Conservation (phyloP, 1,140 invertebrate genomes). For the Artemia franciscana region DNA sequence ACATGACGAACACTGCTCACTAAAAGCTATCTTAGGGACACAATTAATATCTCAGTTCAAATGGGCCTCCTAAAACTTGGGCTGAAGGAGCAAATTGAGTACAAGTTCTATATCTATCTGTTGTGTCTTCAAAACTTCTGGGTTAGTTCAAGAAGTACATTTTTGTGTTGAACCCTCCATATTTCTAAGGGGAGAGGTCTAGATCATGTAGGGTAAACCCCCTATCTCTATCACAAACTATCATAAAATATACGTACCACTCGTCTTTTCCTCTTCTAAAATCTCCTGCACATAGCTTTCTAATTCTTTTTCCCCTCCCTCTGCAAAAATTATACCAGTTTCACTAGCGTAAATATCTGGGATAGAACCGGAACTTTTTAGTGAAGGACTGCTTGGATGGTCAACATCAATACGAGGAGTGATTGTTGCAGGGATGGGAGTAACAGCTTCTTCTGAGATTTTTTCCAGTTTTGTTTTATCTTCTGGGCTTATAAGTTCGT, state of each 20-base stretch:
- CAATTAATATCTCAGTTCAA: too few relatives aligned
- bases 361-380: conserved; percentile 53
- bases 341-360: conserved; percentile 44
- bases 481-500: conserved; percentile 39
- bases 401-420: conserved; percentile 67
- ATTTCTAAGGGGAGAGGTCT: too few relatives aligned
- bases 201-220: too few relatives aligned
- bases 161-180: too few relatives aligned
- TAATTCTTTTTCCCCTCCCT: conserved; percentile 1
- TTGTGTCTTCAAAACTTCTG: too few relatives aligned
- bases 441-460: conserved; percentile 11
- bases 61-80: too few relatives aligned
- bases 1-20: too few relatives aligned
- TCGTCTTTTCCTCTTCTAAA: conserved; percentile 1
- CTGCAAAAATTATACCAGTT: conserved; percentile 16
- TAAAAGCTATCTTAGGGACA: too few relatives aligned
- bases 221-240: too few relatives aligned
- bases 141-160: too few relatives aligned
- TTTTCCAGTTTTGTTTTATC: conserved; percentile 22
- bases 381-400: conserved; percentile 56
- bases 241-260: conserved; percentile 1
- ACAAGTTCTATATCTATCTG: too few relatives aligned
- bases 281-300: conserved; percentile 6
- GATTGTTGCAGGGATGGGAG: conserved; percentile 34
- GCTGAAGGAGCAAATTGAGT: too few relatives aligned